Conservation (phyloP, 2,113 vertebrate species). For the Pristiophorus japonicus region DNA sequence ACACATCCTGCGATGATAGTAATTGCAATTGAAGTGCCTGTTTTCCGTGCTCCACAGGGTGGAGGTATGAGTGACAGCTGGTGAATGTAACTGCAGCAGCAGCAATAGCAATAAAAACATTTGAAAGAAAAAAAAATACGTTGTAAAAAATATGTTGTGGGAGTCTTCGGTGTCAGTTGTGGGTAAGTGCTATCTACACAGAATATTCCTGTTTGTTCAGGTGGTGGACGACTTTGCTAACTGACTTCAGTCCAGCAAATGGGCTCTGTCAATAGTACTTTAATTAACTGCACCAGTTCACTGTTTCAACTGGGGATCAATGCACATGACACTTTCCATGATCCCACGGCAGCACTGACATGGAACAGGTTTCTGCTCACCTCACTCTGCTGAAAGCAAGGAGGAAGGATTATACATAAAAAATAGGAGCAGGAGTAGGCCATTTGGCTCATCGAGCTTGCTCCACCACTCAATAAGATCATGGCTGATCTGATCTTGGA, state of each 20-base stretch:
- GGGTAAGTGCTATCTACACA: not conserved
- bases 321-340: slow-evolving; percentile 25
- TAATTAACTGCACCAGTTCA: slow-evolving; percentile 35
- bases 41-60: not conserved
- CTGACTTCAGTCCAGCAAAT: slow-evolving; percentile 31
- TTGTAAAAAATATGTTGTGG: not conserved
- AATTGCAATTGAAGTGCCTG: slow-evolving; percentile 8
- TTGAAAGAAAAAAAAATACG: not conserved
- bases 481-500: too few relatives aligned
- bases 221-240: slow-evolving; percentile 20
- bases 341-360: not conserved
- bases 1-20: too few relatives aligned
- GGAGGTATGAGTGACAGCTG: not conserved
- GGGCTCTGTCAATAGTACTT: slow-evolving; percentile 33
- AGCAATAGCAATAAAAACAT: not conserved
- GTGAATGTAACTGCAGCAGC: not conserved
- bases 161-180: not conserved
- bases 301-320: slow-evolving; percentile 24
- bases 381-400: not conserved
- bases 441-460: too few relatives aligned
- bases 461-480: too few relatives aligned
- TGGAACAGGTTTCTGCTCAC: slow-evolving; percentile 16
- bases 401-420: slow-evolving; percentile 15
- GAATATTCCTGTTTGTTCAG: slow-evolving; percentile 34
- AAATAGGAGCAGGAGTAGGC: too few relatives aligned